Conservation (phyloP, 2,113 vertebrate genomes). For the Stictonetta naevosa region DNA sequence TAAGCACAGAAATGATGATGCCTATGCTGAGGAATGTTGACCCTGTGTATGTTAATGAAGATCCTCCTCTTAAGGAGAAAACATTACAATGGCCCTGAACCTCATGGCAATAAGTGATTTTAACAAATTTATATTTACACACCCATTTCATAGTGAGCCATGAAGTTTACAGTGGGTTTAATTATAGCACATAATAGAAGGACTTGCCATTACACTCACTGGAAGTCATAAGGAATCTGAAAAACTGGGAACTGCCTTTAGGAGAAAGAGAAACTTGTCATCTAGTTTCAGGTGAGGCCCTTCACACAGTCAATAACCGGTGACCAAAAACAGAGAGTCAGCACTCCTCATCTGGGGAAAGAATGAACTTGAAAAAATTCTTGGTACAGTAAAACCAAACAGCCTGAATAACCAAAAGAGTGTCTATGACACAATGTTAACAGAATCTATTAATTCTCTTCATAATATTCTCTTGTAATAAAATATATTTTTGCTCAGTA, state of each 20-base stretch:
- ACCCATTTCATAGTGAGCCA: background rate
- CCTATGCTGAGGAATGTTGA: background rate
- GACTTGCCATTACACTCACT: background rate
- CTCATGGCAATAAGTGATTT: background rate
- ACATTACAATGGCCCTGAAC: background rate
- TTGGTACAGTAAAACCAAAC: background rate
- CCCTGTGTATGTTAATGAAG: accelerated
- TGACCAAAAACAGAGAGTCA: background rate
- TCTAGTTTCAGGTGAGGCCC: background rate
- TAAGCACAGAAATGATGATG: background rate
- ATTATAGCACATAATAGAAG: background rate
- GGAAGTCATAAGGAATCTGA: background rate
- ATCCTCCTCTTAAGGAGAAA: background rate
- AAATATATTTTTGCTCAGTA: background rate
- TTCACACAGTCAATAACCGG: background rate
- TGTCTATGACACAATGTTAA: background rate
- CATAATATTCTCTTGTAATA: background rate
- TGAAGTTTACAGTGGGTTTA: background rate
- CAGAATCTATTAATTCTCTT: background rate
- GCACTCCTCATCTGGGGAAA: background rate
- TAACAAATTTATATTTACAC: background rate
- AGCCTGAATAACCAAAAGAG: background rate
- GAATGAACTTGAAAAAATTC: background rate
- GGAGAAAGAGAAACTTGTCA: background rate
- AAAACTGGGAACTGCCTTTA: background rate